phyloP scores from a whole-genome alignment of 2,888 invertebrate species.

The Aphidius colemani region DNA sequence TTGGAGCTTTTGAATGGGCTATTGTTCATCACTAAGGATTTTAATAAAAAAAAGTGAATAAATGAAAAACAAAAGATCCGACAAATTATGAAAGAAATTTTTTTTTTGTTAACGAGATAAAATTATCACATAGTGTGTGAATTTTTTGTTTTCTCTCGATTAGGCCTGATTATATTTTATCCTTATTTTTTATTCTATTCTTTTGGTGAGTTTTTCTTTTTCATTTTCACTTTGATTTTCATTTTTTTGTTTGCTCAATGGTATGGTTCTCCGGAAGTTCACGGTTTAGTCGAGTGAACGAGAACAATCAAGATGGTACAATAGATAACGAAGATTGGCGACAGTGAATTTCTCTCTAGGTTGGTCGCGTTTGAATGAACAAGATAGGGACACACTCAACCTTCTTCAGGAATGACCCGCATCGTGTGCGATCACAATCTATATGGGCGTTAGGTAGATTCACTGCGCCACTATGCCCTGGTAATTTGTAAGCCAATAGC shows the following conservation, averaged over 20 bases:
- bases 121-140: slow-evolving; percentile 4
- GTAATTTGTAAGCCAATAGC: slow-evolving; percentile 21
- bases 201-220: slow-evolving; percentile 10
- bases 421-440: slow-evolving; percentile 25
- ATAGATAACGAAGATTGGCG: slow-evolving; percentile 31
- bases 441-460: slow-evolving; percentile 22
- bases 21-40: background rate
- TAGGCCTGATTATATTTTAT: slow-evolving; percentile 15
- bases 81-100: slow-evolving; percentile 4
- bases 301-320: slow-evolving; percentile 30
- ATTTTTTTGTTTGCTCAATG: slow-evolving; percentile 7
- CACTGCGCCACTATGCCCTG: slow-evolving; percentile 18
- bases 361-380: slow-evolving; percentile 8
- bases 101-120: slow-evolving; percentile 17
- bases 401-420: slow-evolving; percentile 23
- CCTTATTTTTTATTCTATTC: background rate
- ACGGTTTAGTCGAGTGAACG: slow-evolving; percentile 29
- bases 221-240: background rate
- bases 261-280: slow-evolving; percentile 24
- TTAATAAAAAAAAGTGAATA: background rate
- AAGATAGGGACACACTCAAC: slow-evolving; percentile 11
- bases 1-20: background rate
- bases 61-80: background rate
- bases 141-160: slow-evolving; percentile 10
- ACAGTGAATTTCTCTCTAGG: slow-evolving; percentile 23